Percentiles rank a stretch among this genome's conserved stretches.
Conservation (phyloP, 2,113 vertebrate genomes). For the Himantopus leucocephalus region DNA sequence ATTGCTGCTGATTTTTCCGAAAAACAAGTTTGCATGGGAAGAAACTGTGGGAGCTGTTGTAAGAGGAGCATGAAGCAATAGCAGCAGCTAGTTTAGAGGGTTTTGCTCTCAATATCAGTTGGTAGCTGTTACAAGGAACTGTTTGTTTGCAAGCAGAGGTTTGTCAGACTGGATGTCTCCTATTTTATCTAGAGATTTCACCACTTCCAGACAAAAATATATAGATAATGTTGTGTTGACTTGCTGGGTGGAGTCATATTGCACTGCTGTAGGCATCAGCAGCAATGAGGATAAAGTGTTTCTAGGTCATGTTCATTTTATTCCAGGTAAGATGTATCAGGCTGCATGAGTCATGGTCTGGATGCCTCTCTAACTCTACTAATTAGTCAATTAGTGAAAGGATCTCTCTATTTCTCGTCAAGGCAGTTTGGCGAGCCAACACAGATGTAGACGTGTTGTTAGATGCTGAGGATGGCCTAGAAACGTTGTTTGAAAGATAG, state of each 20-base stretch:
- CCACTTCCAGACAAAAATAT: slow-evolving; percentile 5
- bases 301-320: background rate
- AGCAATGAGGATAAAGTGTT: background rate
- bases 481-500: background rate
- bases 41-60: background rate
- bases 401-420: background rate
- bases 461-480: background rate
- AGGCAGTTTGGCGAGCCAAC: background rate
- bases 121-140: background rate
- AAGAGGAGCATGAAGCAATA: background rate
- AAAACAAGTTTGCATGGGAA: background rate
- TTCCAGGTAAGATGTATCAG: background rate
- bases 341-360: slow-evolving; percentile 19
- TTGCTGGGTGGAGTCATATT: background rate
- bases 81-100: background rate
- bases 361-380: background rate
- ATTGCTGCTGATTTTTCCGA: background rate
- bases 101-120: background rate
- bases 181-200: slow-evolving; percentile 22
- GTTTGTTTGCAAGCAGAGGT: slow-evolving; percentile 5
- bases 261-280: slow-evolving; percentile 20
- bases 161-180: slow-evolving; percentile 15
- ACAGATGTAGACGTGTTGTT: background rate
- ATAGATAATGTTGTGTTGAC: background rate
- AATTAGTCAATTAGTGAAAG: slow-evolving; percentile 19